These are phyloP conservation scores for Eurypyga helias DNA, from an alignment of 2,113 vertebrate species.

Conservation along the genomic window DNA sequence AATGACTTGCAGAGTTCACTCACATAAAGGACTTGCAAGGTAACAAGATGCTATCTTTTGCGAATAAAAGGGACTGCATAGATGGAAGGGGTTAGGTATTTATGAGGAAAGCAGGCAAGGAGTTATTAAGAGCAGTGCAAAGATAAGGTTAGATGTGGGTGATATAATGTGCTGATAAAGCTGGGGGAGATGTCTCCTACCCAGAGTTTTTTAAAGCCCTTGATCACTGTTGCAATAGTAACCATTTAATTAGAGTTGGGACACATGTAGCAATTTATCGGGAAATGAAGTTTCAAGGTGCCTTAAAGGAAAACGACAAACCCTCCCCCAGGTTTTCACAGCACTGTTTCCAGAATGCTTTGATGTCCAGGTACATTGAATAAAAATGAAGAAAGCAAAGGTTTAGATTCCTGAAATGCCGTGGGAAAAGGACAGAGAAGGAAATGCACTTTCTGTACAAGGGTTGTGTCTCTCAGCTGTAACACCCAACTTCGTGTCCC, in stretches of 20 bases:
- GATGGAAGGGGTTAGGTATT: not conserved
- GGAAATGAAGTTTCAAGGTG: conserved; percentile 13
- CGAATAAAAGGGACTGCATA: not conserved
- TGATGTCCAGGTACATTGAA: not conserved
- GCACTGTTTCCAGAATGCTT: not conserved
- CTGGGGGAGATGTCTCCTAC: not conserved
- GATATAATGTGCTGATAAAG: conserved; percentile 3
- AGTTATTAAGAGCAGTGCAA: not conserved
- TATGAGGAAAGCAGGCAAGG: not conserved
- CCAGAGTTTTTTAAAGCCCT: conserved; percentile 8
- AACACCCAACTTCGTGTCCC: not conserved
- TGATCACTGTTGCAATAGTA: conserved; percentile 3
- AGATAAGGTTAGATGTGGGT: conserved; percentile 5
- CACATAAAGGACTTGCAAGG: not conserved
- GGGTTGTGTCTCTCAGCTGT: not conserved
- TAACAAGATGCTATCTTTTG: not conserved
- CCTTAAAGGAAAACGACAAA: not conserved
- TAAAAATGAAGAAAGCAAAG: not conserved
- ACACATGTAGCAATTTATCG: not conserved
- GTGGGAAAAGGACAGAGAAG: not conserved
- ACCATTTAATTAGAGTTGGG: not conserved
- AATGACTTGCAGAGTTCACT: not conserved
- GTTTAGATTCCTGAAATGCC: not conserved
- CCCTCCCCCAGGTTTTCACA: not conserved
- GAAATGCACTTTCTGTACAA: not conserved